These are phyloP conservation scores for Diplodus puntazzo DNA, from an alignment of 2,797 vertebrate genomes.

Conservation along the genomic window DNA sequence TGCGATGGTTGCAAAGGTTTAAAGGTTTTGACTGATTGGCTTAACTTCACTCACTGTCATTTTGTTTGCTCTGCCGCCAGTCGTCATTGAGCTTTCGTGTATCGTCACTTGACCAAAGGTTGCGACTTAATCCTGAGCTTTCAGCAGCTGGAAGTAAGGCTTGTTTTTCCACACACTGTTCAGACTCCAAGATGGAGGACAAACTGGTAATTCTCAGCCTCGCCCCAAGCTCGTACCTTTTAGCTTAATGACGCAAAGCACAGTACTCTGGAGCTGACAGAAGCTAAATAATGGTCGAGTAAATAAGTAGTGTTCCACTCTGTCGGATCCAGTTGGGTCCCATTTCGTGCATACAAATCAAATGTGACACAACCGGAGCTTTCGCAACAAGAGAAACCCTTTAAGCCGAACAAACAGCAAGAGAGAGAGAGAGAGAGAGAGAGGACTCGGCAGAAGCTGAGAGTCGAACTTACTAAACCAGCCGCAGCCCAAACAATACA, in stretches of 20 bases:
- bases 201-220: conserved; percentile 40
- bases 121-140: conserved; percentile 44
- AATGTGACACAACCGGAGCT: neutral
- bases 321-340: neutral
- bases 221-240: conserved; percentile 23
- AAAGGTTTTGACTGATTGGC: conserved; percentile 26
- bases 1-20: neutral
- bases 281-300: conserved; percentile 1
- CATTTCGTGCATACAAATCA: conserved; percentile 2
- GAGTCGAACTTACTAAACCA: neutral
- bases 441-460: too few relatives aligned
- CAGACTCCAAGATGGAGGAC: conserved; percentile 28
- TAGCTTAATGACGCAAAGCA: neutral
- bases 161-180: conserved; percentile 18
- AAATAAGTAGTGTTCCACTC: neutral
- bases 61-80: conserved; percentile 50
- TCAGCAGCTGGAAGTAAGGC: conserved; percentile 48
- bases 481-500: neutral
- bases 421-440: neutral
- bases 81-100: conserved; percentile 25
- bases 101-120: conserved; percentile 49
- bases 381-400: neutral
- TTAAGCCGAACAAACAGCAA: neutral
- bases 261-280: neutral
- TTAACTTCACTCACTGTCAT: neutral